Conservation (phyloP, 2,113 vertebrate genomes). For the Peromyscus leucopus region DNA sequence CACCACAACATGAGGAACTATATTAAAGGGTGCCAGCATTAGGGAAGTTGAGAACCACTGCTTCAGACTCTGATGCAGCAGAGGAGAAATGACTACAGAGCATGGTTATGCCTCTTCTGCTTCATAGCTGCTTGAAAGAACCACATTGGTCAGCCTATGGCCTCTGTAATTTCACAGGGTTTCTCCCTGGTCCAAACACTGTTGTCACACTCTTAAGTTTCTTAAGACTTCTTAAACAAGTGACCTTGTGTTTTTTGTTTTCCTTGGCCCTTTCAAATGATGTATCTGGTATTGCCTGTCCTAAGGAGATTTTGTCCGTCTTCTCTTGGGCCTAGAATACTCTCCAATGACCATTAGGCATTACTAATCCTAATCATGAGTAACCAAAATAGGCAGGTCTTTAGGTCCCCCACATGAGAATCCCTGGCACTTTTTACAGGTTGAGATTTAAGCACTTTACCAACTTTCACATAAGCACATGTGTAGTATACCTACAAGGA, state of each 20-base stretch:
- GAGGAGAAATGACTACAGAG: not conserved
- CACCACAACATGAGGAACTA: not conserved
- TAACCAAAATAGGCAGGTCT: not conserved
- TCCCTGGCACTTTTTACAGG: not conserved
- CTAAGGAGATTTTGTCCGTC: not conserved
- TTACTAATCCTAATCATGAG: not conserved
- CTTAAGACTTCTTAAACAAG: conserved; percentile 16
- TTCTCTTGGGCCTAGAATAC: not conserved
- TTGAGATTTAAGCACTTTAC: conserved; percentile 17
- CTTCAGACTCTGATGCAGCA: not conserved
- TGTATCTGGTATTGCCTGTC: not conserved
- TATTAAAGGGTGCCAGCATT: not conserved
- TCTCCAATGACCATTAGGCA: not conserved
- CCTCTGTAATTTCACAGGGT: not conserved
- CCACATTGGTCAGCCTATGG: not conserved
- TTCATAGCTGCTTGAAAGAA: not conserved
- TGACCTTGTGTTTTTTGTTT: not conserved
- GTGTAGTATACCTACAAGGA: not conserved
- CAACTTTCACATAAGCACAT: not conserved
- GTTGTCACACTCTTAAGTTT: not conserved
- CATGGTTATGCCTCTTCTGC: not conserved
- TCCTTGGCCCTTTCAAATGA: not conserved
- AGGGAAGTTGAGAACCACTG: not conserved
- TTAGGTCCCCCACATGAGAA: not conserved
- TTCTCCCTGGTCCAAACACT: not conserved